phyloP scores from a whole-genome alignment of 2,113 vertebrate species.

The Saguinus midas region DNA sequence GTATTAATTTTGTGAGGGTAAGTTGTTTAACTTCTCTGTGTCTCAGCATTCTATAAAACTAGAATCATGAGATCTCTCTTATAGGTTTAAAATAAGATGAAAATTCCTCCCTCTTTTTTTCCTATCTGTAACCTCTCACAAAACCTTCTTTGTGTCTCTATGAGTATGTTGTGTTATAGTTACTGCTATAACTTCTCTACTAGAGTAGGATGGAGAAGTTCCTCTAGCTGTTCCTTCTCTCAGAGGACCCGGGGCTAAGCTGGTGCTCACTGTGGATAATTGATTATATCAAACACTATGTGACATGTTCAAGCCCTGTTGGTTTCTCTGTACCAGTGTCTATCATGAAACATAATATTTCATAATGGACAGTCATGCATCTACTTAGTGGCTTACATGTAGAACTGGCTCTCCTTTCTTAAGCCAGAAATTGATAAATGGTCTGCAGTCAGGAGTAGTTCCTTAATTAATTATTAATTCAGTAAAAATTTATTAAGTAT shows the following conservation, averaged over 20 bases:
- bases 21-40: not conserved
- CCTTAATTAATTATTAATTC: not conserved
- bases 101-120: not conserved
- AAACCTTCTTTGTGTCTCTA: not conserved
- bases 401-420: not conserved
- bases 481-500: not conserved
- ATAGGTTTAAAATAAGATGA: not conserved
- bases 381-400: too few relatives aligned
- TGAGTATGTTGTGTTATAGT: not conserved
- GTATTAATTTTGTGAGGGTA: not conserved
- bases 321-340: not conserved
- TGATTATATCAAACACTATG: not conserved
- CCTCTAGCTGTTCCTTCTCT: not conserved
- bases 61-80: not conserved
- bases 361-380: not conserved
- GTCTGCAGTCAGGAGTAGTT: not conserved
- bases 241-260: not conserved
- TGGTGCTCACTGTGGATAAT: not conserved
- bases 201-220: not conserved
- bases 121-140: rapidly evolving
- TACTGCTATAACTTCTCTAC: not conserved
- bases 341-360: not conserved
- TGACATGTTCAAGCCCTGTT: not conserved
- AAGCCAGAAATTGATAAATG: constrained; percentile 15
- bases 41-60: not conserved